Conservation (phyloP, 2,113 vertebrate species). For the Anolis carolinensis region DNA sequence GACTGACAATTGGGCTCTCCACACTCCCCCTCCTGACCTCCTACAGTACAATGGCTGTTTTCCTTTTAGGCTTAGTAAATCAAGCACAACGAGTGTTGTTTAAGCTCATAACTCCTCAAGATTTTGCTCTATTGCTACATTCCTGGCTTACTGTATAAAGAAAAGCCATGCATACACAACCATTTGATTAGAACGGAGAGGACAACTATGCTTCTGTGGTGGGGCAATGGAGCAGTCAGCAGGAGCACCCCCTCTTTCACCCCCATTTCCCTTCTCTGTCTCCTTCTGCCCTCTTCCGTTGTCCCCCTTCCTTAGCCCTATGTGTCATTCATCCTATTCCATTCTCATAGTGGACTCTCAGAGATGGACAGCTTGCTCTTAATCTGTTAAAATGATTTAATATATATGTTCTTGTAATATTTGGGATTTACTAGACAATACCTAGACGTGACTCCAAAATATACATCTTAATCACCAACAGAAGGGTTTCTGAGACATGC, state of each 20-base stretch:
- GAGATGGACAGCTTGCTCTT: too few species aligned
- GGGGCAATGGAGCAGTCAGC: neutral
- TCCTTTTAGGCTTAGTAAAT: neutral
- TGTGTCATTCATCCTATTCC: neutral
- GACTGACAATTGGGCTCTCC: neutral
- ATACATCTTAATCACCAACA: too few species aligned
- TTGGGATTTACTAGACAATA: too few species aligned
- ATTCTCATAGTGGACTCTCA: neutral
- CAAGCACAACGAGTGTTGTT: neutral
- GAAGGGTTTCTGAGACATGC: too few species aligned
- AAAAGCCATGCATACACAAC: neutral
- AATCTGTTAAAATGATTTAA: neutral
- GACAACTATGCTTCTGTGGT: neutral
- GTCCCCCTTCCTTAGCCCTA: neutral
- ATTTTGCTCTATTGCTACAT: neutral
- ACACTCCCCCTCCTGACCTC: neutral
- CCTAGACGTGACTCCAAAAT: too few species aligned
- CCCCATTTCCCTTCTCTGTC: neutral
- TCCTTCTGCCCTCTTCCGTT: neutral
- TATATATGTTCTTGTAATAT: too few species aligned
- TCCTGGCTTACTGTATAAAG: neutral
- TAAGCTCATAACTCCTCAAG: neutral
- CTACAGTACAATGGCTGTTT: neutral
- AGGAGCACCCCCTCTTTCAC: neutral
- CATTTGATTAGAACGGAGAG: neutral